These are phyloP conservation scores for Limnephilus marmoratus DNA, from an alignment of 2,888 invertebrate species.

Conservation along the genomic window DNA sequence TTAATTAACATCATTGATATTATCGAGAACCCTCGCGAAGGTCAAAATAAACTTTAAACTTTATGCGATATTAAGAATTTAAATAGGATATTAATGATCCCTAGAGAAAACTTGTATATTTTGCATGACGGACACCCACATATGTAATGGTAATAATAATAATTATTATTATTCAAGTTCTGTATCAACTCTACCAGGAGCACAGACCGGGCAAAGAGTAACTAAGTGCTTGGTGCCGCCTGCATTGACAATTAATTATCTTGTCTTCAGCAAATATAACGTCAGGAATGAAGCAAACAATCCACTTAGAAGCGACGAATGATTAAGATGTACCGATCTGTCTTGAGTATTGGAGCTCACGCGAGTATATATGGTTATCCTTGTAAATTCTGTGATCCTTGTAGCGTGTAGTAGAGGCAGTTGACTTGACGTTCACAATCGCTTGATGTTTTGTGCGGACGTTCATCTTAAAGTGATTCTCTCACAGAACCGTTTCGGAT, in stretches of 20 bases:
- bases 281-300: constrained; percentile 32
- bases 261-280: constrained; percentile 35
- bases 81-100: neutral
- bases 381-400: constrained; percentile 6
- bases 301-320: constrained; percentile 25
- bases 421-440: constrained; percentile 16
- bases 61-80: neutral
- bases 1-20: neutral
- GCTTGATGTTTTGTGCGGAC: constrained; percentile 10
- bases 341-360: constrained; percentile 9
- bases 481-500: constrained; percentile 14
- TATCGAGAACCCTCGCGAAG: neutral
- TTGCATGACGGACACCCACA: neutral
- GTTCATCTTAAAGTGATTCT: neutral
- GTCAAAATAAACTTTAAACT: neutral
- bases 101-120: neutral
- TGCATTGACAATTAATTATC: constrained; percentile 30
- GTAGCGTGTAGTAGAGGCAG: neutral
- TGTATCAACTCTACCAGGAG: constrained; percentile 47
- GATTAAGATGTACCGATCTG: constrained; percentile 31
- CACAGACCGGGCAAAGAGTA: neutral
- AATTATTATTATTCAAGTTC: neutral
- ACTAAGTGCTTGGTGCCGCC: neutral
- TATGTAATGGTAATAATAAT: neutral
- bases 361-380: neutral